Evolutionary conservation across 1,140 invertebrate species (phyloP), one percentile per base, ranked within the genome.

Genomic region (Lepidostoma basale): DNA sequence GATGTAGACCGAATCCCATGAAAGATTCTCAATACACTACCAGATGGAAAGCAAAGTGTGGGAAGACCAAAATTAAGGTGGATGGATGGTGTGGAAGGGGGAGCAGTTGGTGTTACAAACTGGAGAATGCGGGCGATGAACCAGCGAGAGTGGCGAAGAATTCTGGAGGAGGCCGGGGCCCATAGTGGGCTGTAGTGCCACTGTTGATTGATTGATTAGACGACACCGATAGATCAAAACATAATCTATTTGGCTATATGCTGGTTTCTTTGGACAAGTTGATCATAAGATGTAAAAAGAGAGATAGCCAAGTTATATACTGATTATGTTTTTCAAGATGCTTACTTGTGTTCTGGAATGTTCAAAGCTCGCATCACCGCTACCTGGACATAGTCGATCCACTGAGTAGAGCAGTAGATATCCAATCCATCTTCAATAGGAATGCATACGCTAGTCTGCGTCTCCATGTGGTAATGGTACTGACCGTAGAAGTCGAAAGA

Each of bases 371-470:
- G 73, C 0, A 89, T 84, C 16, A 91, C 81, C 2, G 84, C 80
- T 47, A 81, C 70, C 77, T 90, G 88, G 0, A 75, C 77, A 2
- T 84, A 74, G 74, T 91, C 88, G n/a, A 89, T 79, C 84, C 86
- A 91, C 73, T 92, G 90, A 1, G 86, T 82, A 0, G 86, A 72
- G 1, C 88, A 77, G 74, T 85, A 89, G 8, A 92, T 83, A 69
- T 90, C 85, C 25, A 90, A 74, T 2, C 88, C 87, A 78, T 90
- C 88, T 77, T 91, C 90, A 33, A 79, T 82, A 0, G 88, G 89
- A 23, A 86, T 75, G 25, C 84, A 87, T 25, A 89, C 80, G 73
- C 87, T 87, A 3, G 80, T 84, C 44, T 89, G 88, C 0, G 87
- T 81, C 75, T 92, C 90, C 77, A 83, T 79, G 8, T 76, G 76